phyloP scores from a whole-genome alignment of 2,797 vertebrate genomes.

The Chromobotia macracanthus region DNA sequence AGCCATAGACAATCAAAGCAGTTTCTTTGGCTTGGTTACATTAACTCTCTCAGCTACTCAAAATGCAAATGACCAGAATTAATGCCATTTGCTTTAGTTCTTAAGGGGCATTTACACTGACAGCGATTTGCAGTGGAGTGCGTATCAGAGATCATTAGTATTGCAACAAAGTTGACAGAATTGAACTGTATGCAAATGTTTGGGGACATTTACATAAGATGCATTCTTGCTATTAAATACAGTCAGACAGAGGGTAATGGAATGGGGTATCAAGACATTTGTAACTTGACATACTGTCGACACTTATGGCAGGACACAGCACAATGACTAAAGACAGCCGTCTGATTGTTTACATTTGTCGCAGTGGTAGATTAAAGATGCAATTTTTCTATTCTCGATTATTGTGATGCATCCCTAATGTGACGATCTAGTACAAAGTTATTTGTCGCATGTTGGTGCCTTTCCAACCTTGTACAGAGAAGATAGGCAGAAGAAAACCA shows the following conservation, averaged over 20 bases:
- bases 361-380: no score
- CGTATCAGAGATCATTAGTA: background rate
- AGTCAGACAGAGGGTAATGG: no score
- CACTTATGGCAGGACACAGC: no score
- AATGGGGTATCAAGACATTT: background rate
- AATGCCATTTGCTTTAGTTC: slow-evolving; percentile 13
- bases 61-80: slow-evolving; percentile 23
- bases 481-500: background rate
- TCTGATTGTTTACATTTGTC: no score
- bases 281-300: background rate
- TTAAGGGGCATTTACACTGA: background rate
- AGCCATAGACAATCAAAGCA: slow-evolving; percentile 18
- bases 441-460: background rate
- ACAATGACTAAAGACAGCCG: no score
- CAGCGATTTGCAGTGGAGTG: no score
- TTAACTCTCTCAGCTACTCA: slow-evolving; percentile 17
- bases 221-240: no score
- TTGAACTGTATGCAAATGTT: no score
- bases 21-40: slow-evolving; percentile 9
- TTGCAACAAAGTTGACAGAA: no score
- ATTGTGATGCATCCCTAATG: no score
- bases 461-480: background rate
- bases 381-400: no score
- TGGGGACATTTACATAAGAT: background rate
- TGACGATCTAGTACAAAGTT: no score